Percentiles rank a stretch among this genome's conserved stretches.
Conservation (phyloP, 2,113 vertebrate genomes). For the Ptychochromis oligacanthus region DNA sequence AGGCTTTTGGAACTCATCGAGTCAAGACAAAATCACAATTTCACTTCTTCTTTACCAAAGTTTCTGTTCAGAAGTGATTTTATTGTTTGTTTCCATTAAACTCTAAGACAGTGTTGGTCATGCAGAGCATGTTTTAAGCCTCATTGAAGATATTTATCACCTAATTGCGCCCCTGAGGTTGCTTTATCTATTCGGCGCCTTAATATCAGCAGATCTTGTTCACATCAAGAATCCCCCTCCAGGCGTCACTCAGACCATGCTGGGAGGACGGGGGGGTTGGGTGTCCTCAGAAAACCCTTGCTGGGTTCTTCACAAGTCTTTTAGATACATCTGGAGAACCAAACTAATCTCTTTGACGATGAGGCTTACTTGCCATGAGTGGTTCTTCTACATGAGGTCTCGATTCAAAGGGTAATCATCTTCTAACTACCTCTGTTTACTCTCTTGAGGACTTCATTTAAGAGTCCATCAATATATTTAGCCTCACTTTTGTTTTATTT, state of each 20-base stretch:
- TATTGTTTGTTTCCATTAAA: not conserved
- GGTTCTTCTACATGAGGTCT: not conserved
- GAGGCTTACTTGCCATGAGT: not conserved
- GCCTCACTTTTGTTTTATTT: not conserved
- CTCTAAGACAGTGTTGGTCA: not conserved
- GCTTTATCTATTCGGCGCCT: not conserved
- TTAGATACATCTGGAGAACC: constrained; percentile 20
- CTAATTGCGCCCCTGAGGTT: not conserved
- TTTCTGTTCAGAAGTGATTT: not conserved
- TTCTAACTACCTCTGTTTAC: not conserved
- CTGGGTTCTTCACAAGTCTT: constrained; percentile 18
- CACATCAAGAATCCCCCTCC: constrained; percentile 9
- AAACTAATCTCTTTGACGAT: constrained; percentile 24
- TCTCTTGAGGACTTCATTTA: constrained; percentile 4
- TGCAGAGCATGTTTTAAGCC: not conserved
- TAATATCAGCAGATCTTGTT: constrained; percentile 10
- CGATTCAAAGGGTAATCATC: constrained; percentile 15
- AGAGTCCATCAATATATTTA: not conserved
- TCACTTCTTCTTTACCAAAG: not conserved
- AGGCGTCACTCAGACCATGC: not conserved
- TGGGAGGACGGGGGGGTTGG: not conserved
- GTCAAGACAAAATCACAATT: not conserved
- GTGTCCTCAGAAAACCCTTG: not conserved
- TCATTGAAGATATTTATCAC: constrained; percentile 5
- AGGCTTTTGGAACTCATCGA: not conserved